phyloP scores from a whole-genome alignment of 2,113 vertebrate genomes.

The Machaerirhynchus nigripectus region DNA sequence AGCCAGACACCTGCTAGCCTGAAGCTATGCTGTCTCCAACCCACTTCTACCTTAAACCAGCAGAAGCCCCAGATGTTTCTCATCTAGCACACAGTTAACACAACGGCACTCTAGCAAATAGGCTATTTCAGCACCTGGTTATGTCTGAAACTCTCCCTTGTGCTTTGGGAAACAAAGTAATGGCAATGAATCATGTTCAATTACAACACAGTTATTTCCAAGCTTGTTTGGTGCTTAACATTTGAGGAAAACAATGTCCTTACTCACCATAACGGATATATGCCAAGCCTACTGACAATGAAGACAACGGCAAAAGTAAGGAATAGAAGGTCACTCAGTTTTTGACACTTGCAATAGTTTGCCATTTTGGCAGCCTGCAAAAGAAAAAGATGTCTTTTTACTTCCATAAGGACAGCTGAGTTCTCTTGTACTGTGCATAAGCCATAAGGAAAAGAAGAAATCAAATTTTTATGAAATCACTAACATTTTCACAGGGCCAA shows the following conservation, averaged over 20 bases:
- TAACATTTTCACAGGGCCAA: not conserved
- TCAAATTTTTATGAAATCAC: not conserved
- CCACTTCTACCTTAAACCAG: not conserved
- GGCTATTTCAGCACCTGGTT: not conserved
- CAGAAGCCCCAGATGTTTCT: not conserved
- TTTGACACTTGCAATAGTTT: slow-evolving; percentile 98
- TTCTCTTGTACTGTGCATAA: slow-evolving; percentile 6
- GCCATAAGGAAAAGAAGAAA: not conserved
- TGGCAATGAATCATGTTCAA: not conserved
- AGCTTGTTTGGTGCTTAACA: not conserved
- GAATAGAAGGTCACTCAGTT: slow-evolving; percentile 93
- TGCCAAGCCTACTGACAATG: slow-evolving; percentile 89
- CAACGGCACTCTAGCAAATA: not conserved
- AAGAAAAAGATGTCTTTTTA: slow-evolving; percentile 63
- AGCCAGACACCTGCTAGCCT: not conserved
- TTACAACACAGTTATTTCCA: not conserved
- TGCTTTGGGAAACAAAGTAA: not conserved
- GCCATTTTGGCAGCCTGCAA: slow-evolving; percentile 97
- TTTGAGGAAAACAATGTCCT: not conserved
- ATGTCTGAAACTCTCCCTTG: not conserved
- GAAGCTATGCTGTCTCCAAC: not conserved
- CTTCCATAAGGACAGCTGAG: slow-evolving; percentile 14
- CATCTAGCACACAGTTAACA: not conserved
- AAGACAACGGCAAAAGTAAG: slow-evolving; percentile 92
- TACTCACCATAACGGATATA: slow-evolving; percentile 95